Conservation (phyloP, 2,113 vertebrate genomes). For the Ifrita kowaldi region DNA sequence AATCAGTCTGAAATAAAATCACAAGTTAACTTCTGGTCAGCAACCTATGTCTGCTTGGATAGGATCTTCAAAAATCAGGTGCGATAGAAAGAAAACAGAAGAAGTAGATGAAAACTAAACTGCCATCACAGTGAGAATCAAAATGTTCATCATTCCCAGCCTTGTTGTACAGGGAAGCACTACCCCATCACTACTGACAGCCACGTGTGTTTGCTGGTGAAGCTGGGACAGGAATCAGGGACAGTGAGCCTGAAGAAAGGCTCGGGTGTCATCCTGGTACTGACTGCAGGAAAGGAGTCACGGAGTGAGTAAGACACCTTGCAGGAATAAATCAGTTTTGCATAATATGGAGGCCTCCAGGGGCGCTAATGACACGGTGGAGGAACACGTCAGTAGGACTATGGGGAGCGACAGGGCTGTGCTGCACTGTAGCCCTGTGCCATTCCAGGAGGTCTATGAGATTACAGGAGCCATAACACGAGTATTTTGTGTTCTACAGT, state of each 20-base stretch:
- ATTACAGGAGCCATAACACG: background rate
- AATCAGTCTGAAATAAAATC: background rate
- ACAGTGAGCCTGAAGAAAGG: background rate
- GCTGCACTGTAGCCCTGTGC: background rate
- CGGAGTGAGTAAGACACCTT: background rate
- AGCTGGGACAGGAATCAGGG: background rate
- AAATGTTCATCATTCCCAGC: rapidly evolving
- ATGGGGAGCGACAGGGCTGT: background rate
- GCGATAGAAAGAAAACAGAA: background rate
- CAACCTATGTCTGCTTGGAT: background rate
- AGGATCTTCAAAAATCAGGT: background rate
- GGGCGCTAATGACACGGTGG: background rate
- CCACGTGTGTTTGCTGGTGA: background rate
- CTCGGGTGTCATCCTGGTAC: background rate
- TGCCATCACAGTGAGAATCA: background rate
- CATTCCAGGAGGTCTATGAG: background rate
- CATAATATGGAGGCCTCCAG: background rate
- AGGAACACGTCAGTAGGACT: background rate
- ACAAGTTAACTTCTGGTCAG: background rate
- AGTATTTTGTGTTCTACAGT: background rate
- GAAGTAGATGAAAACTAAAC: background rate
- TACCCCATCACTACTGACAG: background rate
- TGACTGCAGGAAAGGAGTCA: background rate
- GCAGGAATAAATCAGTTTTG: slow-evolving; percentile 11
- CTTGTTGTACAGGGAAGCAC: background rate